A percentile compares a stretch with the other conserved stretches of the same genome.
phyloP scores from a whole-genome alignment of 1,140 invertebrate species.

The Drosophila azteca region DNA sequence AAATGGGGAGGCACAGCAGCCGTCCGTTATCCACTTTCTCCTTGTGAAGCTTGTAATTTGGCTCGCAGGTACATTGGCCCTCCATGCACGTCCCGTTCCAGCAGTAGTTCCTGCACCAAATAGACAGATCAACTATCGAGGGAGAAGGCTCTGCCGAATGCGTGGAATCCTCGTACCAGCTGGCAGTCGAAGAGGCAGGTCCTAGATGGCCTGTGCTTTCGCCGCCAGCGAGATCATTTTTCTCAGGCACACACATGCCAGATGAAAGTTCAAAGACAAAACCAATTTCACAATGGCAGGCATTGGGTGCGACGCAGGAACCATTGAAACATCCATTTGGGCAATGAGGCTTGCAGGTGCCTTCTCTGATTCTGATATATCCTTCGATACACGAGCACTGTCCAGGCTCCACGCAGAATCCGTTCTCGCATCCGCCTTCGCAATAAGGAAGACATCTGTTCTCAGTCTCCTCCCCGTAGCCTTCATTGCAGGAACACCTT shows the following conservation, averaged over 20 bases:
- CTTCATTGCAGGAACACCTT: slow-evolving; percentile 10
- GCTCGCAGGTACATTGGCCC: slow-evolving; percentile 36
- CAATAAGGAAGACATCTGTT: slow-evolving; percentile 22
- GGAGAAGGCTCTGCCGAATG: neutral
- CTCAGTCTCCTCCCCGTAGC: neutral
- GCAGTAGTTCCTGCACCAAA: slow-evolving; percentile 25
- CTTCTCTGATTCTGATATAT: neutral
- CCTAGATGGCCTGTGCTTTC: too few relatives aligned
- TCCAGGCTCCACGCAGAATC: slow-evolving; percentile 11
- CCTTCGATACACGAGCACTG: neutral
- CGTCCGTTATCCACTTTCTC: neutral
- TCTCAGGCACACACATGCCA: neutral
- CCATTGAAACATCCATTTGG: slow-evolving; percentile 4
- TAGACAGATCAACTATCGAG: too few relatives aligned
- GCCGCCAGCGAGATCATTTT: too few relatives aligned
- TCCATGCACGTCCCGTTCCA: slow-evolving; percentile 52
- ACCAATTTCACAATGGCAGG: slow-evolving; percentile 6
- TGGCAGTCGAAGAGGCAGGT: too few relatives aligned
- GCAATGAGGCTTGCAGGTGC: neutral
- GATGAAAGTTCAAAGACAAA: neutral
- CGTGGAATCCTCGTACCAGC: neutral
- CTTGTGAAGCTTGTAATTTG: slow-evolving; percentile 28
- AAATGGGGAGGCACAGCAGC: slow-evolving; percentile 46
- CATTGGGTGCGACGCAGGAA: slow-evolving; percentile 1
- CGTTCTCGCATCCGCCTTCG: slow-evolving; percentile 10